phyloP scores from a whole-genome alignment of 2,113 vertebrate genomes.

The Lathamus discolor region DNA sequence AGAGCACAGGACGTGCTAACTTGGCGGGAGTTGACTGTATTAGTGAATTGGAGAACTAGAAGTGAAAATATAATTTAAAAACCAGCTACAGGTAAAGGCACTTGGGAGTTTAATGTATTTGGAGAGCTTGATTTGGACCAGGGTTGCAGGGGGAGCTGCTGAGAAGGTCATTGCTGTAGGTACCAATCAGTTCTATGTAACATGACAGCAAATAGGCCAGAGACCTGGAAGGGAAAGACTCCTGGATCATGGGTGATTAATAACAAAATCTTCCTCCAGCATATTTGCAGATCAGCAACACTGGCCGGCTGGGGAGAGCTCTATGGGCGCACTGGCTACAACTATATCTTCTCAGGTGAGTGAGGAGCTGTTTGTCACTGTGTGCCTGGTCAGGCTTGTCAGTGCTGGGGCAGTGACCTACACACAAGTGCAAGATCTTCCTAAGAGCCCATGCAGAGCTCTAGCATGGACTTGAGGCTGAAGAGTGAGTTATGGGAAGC shows the following conservation, averaged over 20 bases:
- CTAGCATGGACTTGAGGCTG: neutral
- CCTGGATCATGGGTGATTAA: neutral
- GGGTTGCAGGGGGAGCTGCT: neutral
- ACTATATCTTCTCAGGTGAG: constrained; percentile 98
- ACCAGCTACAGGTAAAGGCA: neutral
- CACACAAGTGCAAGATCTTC: neutral
- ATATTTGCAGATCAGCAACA: constrained; percentile 95
- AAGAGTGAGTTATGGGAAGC: neutral
- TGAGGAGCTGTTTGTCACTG: neutral
- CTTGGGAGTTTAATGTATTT: neutral
- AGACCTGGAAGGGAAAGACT: neutral
- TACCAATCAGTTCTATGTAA: neutral
- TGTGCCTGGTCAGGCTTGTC: neutral
- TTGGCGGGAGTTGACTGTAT: neutral
- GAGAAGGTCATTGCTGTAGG: neutral
- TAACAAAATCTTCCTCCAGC: constrained; percentile 73
- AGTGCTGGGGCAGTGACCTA: neutral
- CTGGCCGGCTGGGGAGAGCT: constrained; percentile 97
- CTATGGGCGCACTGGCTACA: constrained; percentile 96
- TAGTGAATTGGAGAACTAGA: neutral
- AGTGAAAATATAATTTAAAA: neutral
- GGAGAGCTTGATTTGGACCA: neutral
- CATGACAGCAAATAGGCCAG: neutral
- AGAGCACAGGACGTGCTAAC: neutral
- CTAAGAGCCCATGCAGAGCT: neutral